Base-by-base conservation (phyloP, 2,888 invertebrate species). In the Scaptomyza parva region DNA sequence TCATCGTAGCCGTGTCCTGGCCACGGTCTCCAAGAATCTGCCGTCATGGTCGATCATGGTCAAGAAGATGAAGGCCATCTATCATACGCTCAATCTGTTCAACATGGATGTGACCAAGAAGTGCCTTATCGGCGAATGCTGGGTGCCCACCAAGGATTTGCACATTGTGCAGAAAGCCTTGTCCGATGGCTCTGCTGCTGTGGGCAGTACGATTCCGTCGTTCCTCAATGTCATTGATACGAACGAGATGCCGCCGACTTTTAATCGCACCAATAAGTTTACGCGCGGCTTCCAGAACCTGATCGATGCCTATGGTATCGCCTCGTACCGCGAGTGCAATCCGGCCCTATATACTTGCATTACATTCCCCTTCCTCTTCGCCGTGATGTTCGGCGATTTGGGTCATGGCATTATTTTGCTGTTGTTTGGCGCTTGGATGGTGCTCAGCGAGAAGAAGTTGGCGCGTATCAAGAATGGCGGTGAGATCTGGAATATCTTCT, bases 401-500 rank as follows among this genome's bases (percentile, higher is more conserved):
- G 98, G 98, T 18, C 98, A 98, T 92, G 98, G 97, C 5, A 55
- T 95, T 11, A 95, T 99, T 81, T 94, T 99, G 95, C 93, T 95
- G 9, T 73, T 95, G 17, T 97, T 97, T 90, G 98, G 95, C 2
- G 92, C 93, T 0, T 97, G 95, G 94, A 96, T 99, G 96, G 95
- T 97, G 41, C 74, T 95, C 47, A 94, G 93, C 69, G 98, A 99
- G 91, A 96, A 95, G 73, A 94, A 94, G 58, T 93, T 98, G 54
- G 93, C 93, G 5, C 94, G 94, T 88, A 96, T 95, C 79, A 93
- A 94, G 28, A 94, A 92, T 88, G 95, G 94, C 90, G 95, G 94
- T 90, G 97, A 98, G 95, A 99, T 99, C 79, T 98, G 98, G 97
- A 97, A 95, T 90, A 99, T 98, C 79, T 98, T 99, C 94, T 99